A percentile compares a stretch with the other conserved stretches of the same genome.
These are phyloP conservation scores for Bovichtus diacanthus DNA, from an alignment of 2,797 vertebrate genomes.

Conservation along the genomic window DNA sequence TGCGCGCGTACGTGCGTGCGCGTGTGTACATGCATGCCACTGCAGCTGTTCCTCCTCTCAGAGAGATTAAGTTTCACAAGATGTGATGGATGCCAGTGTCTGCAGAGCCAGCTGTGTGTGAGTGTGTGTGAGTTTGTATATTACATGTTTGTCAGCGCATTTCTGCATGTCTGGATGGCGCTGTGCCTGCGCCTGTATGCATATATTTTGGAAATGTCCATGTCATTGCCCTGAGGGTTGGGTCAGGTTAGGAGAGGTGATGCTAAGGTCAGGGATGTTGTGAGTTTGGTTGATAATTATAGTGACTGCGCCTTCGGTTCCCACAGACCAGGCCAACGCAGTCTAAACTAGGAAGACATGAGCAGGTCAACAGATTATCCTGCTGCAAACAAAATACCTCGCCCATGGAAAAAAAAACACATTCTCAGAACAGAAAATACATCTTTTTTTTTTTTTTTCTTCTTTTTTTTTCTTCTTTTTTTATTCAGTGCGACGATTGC, in stretches of 20 bases:
- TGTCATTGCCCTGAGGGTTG: slow-evolving; percentile 41
- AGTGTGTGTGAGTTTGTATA: slow-evolving; percentile 9
- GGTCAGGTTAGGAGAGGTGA: slow-evolving; percentile 64
- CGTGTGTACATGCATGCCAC: too few relatives aligned
- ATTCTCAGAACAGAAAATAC: slow-evolving; percentile 13
- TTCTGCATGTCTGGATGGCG: slow-evolving; percentile 29
- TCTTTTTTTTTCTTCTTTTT: background rate
- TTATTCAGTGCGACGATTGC: background rate
- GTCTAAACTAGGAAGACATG: slow-evolving; percentile 44
- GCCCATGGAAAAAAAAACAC: background rate
- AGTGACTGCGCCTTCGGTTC: slow-evolving; percentile 67
- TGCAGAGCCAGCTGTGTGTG: slow-evolving; percentile 74
- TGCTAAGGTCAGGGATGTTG: slow-evolving; percentile 64
- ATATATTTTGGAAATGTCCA: slow-evolving; percentile 29
- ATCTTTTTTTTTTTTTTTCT: background rate
- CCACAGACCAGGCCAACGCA: slow-evolving; percentile 61
- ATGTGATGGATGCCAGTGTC: slow-evolving; percentile 80
- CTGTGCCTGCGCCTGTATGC: slow-evolving; percentile 13
- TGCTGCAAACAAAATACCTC: slow-evolving; percentile 15
- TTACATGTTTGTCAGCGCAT: slow-evolving; percentile 58
- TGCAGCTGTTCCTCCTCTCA: slow-evolving; percentile 79
- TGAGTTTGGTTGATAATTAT: slow-evolving; percentile 72
- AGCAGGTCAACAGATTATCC: slow-evolving; percentile 33
- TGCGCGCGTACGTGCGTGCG: slow-evolving; percentile 12
- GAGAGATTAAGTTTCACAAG: slow-evolving; percentile 82